These are phyloP conservation scores for Chamaetylas fuelleborni DNA, from an alignment of 2,113 vertebrate genomes.

Conservation along the genomic window DNA sequence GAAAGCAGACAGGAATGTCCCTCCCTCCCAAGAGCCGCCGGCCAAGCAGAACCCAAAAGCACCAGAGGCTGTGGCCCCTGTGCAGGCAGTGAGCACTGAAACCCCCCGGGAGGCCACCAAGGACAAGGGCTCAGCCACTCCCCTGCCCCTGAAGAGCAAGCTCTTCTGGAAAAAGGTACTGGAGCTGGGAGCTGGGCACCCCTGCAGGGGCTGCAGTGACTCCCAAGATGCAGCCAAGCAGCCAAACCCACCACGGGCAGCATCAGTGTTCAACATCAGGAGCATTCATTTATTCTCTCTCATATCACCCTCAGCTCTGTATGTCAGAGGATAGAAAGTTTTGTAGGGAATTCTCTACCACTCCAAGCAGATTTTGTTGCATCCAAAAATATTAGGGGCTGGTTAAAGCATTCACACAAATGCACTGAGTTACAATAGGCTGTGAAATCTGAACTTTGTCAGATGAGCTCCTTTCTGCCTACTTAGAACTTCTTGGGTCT, in stretches of 20 bases:
- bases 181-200: background rate
- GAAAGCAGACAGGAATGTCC: slow-evolving; percentile 54
- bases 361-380: background rate
- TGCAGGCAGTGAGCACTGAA: background rate
- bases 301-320: background rate
- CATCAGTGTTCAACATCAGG: accelerated
- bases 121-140: slow-evolving; percentile 60
- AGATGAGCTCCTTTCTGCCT: background rate
- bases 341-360: background rate
- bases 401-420: background rate
- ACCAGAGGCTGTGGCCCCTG: background rate
- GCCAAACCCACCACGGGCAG: accelerated
- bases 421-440: background rate
- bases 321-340: background rate
- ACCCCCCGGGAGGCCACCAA: slow-evolving; percentile 42
- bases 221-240: background rate
- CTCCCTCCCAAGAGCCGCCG: slow-evolving; percentile 26
- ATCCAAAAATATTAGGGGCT: background rate
- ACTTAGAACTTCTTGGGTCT: background rate
- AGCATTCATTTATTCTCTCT: accelerated
- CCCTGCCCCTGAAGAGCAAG: slow-evolving; percentile 66
- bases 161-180: slow-evolving; percentile 81
- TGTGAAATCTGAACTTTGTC: background rate
- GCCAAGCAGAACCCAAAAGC: slow-evolving; percentile 42
- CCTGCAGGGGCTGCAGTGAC: background rate